Base-by-base conservation (phyloP, 92 coral and sea anemone genomes). In the Pocillopora grandis region DNA sequence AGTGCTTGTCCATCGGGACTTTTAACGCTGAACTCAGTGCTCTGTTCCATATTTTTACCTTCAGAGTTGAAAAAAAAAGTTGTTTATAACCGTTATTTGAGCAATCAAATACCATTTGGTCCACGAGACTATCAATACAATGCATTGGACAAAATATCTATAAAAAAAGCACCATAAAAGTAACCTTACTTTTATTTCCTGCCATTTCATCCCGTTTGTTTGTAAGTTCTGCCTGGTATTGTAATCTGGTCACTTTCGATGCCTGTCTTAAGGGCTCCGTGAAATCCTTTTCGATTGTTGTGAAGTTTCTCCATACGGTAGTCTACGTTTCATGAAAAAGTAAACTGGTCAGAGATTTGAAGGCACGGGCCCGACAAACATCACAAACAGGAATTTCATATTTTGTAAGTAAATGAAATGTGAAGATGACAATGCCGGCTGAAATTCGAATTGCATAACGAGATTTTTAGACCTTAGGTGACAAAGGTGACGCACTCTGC, bases 1-100 rank as follows among this genome's bases (percentile, higher is more conserved):
- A 91, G 87, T 20, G 90, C 59, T 58, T 84, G 57, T 9, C 92
- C 94, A 75, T 91, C 92, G 36, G 92, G 92, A 52, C 90, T 91
- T 19, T 82, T 77, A 33, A 91, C 87, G 13, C 64, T 77, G 65
- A 91, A 91, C 21, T 91, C 88, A 12, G 85, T 83, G 21, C 37
- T 23, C 21, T 56, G 70, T 1, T 85, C 42, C 58, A 37, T 75
- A 1, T 23, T 23, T 11, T 84, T 72, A 16, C 76, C 82, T 84
- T 17, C 7, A 33, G 16, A 16, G 65, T 16, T n/a, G n/a, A 6
- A 76, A n/a, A 35, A 31, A 17, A 18, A 14, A 71, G 55, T 27
- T 55, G 23, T 8, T 49, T n/a, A 71, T 9, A 71, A 66, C 71
- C 71, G 33, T 17, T 14, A 49, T 18, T 42, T 42, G 52, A 3